Base-by-base conservation (phyloP, 2,797 vertebrate species). In the Melanotaenia nigrans region DNA sequence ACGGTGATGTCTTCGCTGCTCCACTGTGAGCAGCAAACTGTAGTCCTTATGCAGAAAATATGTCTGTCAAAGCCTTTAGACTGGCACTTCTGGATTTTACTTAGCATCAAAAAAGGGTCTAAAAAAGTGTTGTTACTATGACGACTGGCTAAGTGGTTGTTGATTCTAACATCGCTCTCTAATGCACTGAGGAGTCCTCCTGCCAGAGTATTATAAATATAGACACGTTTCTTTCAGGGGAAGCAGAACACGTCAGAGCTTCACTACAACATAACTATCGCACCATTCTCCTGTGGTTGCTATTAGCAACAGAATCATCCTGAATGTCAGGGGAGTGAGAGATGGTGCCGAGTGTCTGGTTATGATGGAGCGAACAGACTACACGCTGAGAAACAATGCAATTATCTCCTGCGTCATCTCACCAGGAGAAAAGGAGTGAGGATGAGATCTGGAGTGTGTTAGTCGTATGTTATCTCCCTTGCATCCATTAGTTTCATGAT, bases 281-380 rank as follows among this genome's bases (percentile, higher is more conserved):
- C 65, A 60, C 82, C 68, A 7, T 85, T 75, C 80, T 86, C 72
- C 56, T 28, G 73, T 24, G 18, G 89, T 89, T 89, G 88, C 88
- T 88, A 83, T 57, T 89, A 55, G 90, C 87, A 92, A 92, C 89
- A 81, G 78, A 66, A 69, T 85, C 71, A 71, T 78, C 80, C 68
- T 61, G 77, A 81, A 87, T 78, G 82, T 85, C 85, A 75, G 68
- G 77, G 65, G 75, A 89, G 73, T 45, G 79, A 78, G 78, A 65
- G 71, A 84, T 24, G 71, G 61, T 22, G 73, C 71, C 14, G 22
- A 45, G 77, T 84, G 76, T 79, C 77, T 91, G 75, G 85, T 68
- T 65, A 74, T 85, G 82, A 90, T 20, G 4, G 76, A 83, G 64
- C 0, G 9, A 77, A 56, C 33, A 0, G 73, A 73, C 73, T 49